A percentile compares a stretch with the other conserved stretches of the same genome.
phyloP scores from a whole-genome alignment of 2,113 vertebrate species.

The Rhegmatorhina hoffmannsi region DNA sequence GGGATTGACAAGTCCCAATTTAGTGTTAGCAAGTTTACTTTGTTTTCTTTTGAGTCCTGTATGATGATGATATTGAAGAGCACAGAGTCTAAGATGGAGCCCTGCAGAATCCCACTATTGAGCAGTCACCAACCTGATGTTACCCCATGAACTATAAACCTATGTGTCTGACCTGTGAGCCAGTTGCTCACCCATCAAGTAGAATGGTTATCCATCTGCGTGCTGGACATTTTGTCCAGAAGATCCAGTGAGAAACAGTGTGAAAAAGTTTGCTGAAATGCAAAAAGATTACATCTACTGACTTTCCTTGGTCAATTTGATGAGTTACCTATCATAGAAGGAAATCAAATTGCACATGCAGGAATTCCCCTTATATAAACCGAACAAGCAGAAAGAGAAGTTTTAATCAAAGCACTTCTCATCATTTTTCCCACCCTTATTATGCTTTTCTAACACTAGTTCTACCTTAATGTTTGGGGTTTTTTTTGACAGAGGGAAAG shows the following conservation, averaged over 20 bases:
- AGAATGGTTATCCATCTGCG: not conserved
- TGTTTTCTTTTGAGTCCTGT: not conserved
- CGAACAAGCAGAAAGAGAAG: not conserved
- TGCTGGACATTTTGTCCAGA: not conserved
- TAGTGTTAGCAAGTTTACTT: not conserved
- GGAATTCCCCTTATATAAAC: not conserved
- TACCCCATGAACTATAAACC: not conserved
- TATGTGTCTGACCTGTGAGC: not conserved
- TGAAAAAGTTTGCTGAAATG: not conserved
- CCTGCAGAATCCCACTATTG: not conserved
- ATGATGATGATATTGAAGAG: not conserved
- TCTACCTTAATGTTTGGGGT: too few species aligned
- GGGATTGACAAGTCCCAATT: not conserved
- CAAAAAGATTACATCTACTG: not conserved
- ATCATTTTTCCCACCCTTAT: not conserved
- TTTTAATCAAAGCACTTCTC: not conserved
- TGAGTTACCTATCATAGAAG: not conserved
- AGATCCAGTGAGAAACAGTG: not conserved
- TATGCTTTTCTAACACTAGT: not conserved
- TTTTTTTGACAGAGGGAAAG: not conserved
- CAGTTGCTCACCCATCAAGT: accelerated
- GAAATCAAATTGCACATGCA: not conserved
- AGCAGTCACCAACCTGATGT: not conserved
- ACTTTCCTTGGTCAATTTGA: not conserved
- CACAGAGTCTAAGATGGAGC: not conserved